Conservation (phyloP, 2,113 vertebrate genomes). For the Prionailurus bengalensis region DNA sequence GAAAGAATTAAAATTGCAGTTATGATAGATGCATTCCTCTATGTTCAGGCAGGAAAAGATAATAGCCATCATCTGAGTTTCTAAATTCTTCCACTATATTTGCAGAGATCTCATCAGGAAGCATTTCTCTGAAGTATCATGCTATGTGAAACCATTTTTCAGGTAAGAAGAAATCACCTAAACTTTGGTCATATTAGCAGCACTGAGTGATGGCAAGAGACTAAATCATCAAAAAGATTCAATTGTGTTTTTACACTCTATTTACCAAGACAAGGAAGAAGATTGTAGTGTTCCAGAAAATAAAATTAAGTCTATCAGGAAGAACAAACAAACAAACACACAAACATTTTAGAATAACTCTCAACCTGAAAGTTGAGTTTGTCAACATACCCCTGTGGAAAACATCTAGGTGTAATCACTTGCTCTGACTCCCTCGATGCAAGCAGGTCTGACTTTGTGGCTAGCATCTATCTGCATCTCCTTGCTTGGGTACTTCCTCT, state of each 20-base stretch:
- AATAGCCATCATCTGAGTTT: neutral
- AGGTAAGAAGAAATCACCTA: neutral
- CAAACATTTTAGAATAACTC: neutral
- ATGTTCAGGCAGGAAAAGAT: neutral
- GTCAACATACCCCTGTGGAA: neutral
- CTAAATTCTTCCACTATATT: neutral
- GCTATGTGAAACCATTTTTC: constrained; percentile 6
- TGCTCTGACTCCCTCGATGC: neutral
- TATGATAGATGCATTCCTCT: neutral
- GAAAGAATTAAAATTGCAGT: neutral
- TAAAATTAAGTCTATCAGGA: neutral
- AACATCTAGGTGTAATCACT: neutral
- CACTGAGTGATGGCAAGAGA: neutral
- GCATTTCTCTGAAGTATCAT: neutral
- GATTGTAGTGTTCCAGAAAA: neutral
- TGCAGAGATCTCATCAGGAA: neutral
- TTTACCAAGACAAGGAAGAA: neutral
- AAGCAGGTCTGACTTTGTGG: neutral
- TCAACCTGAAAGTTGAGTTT: neutral
- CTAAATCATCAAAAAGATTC: neutral
- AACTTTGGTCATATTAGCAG: neutral
- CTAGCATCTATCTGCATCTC: neutral
- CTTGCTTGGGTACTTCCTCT: neutral
- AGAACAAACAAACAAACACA: neutral
- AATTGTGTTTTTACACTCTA: neutral